Evolutionary conservation across 2,888 invertebrate genomes (phyloP).

Genomic region (Lasioglossum vierecki): DNA sequence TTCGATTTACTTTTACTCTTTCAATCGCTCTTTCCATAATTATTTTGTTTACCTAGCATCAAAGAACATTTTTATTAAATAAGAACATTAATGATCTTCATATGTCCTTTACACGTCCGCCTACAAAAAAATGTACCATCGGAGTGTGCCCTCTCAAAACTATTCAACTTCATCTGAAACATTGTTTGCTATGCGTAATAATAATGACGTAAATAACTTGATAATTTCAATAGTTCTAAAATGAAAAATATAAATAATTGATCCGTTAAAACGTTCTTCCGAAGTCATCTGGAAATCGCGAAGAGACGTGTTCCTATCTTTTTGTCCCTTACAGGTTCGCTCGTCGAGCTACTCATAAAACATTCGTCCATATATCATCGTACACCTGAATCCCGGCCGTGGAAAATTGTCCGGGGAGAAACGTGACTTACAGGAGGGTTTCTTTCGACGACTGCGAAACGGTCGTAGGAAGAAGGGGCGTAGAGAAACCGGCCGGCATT

Average conservation of each 20-base stretch:
- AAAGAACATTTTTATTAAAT: neutral
- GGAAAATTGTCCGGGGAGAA: neutral
- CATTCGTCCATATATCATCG: constrained; percentile 1
- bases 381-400: neutral
- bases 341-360: neutral
- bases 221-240: no score
- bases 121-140: no score
- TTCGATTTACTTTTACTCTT: neutral
- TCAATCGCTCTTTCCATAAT: neutral
- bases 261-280: neutral
- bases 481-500: neutral
- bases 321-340: neutral
- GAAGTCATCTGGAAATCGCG: no score
- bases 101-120: no score
- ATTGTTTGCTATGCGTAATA: no score
- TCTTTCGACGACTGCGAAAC: constrained; percentile 7
- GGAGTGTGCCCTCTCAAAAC: no score
- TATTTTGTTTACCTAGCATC: neutral
- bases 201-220: no score
- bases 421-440: neutral
- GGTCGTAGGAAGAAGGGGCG: neutral
- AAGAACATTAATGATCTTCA: no score
- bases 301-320: no score
- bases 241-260: no score
- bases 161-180: no score